Conservation (phyloP, 2,888 invertebrate genomes). For the Pseudanteris insignis region DNA sequence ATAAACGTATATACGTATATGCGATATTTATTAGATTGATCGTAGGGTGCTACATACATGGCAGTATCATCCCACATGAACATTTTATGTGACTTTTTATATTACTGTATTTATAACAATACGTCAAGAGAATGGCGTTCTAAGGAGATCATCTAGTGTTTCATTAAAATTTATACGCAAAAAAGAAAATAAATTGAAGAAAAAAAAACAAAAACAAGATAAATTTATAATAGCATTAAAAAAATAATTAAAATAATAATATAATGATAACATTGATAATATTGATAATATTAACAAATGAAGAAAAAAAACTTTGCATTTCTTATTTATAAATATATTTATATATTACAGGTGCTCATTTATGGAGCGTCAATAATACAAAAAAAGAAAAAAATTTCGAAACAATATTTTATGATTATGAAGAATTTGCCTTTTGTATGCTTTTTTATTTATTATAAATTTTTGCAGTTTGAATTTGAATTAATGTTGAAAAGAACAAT, state of each 20-base stretch:
- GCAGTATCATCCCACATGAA: conserved; percentile 62
- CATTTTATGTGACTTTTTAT: conserved; percentile 52
- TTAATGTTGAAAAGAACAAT: conserved; percentile 8
- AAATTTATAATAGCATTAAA: background rate
- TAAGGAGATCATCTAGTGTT: conserved; percentile 55
- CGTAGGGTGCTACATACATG: conserved; percentile 60
- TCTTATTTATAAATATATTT: conserved; percentile 7
- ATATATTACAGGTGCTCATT: conserved; percentile 7
- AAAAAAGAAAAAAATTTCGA: conserved; percentile 1
- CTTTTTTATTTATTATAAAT: conserved; percentile 1
- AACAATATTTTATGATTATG: background rate
- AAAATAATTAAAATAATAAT: conserved; percentile 2
- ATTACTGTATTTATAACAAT: conserved; percentile 60
- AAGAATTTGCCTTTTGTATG: background rate
- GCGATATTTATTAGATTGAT: conserved; percentile 41
- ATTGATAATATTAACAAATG: conserved; percentile 3
- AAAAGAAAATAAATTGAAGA: conserved; percentile 4
- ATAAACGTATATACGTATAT: conserved; percentile 32
- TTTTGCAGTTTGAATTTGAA: too few species aligned
- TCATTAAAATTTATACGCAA: conserved; percentile 21
- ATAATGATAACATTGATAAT: background rate
- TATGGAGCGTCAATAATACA: conserved; percentile 12
- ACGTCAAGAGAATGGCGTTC: conserved; percentile 53
- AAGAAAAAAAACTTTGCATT: conserved; percentile 1
- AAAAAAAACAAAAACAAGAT: conserved; percentile 15